Percentiles rank a stretch among this genome's conserved stretches.
Conservation (phyloP, 2,888 invertebrate species). For the Dicyrtomina minuta region DNA sequence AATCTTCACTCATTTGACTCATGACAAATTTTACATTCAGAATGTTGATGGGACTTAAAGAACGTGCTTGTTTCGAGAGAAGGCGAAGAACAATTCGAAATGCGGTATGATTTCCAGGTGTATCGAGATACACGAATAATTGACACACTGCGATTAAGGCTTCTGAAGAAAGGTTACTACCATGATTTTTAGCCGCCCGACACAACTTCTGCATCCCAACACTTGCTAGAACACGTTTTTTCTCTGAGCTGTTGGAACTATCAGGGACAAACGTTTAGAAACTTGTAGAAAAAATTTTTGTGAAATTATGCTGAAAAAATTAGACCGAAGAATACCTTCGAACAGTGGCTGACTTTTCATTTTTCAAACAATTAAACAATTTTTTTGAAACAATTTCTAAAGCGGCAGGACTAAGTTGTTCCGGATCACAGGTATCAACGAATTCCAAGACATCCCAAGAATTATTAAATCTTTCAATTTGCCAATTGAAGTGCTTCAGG, state of each 20-base stretch:
- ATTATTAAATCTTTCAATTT: neutral
- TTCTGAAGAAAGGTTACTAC: conserved; percentile 60
- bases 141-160: conserved; percentile 66
- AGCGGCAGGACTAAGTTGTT: neutral
- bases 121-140: conserved; percentile 63
- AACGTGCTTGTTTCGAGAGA: conserved; percentile 65
- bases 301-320: too few species aligned
- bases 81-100: conserved; percentile 67
- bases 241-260: conserved; percentile 50
- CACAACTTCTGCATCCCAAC: conserved; percentile 65
- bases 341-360: too few species aligned
- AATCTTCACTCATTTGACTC: conserved; percentile 38
- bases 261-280: too few species aligned
- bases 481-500: neutral
- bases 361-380: too few species aligned
- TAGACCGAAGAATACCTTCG: too few species aligned
- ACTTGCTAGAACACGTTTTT: conserved; percentile 60
- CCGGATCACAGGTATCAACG: neutral
- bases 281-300: too few species aligned
- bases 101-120: conserved; percentile 64
- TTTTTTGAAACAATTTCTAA: too few species aligned
- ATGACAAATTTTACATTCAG: conserved; percentile 66
- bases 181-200: conserved; percentile 61
- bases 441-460: neutral
- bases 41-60: conserved; percentile 64